Evolutionary conservation across 2,797 vertebrate genomes (phyloP).

Genomic region (Melanotaenia trifasciata): DNA sequence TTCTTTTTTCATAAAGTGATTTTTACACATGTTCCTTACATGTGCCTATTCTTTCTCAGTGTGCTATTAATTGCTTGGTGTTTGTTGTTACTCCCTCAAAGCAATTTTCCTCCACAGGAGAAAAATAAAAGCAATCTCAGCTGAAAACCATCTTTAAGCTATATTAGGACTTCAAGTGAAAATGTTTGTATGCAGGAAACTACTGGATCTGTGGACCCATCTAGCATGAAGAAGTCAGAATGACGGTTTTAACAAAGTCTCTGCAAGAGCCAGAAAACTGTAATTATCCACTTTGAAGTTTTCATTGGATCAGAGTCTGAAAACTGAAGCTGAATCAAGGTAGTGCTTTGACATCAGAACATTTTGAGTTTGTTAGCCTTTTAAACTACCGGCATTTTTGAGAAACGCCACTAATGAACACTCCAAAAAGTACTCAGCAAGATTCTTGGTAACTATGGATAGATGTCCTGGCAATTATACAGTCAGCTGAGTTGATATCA

Average conservation of each 20-base stretch:
- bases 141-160: neutral
- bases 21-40: neutral
- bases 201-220: slow-evolving; percentile 34
- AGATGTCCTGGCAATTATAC: neutral
- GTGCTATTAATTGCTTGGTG: neutral
- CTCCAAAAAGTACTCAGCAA: neutral
- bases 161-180: slow-evolving; percentile 1
- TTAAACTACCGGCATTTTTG: neutral
- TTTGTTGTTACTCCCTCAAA: neutral
- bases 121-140: slow-evolving; percentile 1
- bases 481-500: neutral
- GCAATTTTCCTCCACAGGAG: neutral
- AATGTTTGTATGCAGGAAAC: slow-evolving; percentile 39
- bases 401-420: neutral
- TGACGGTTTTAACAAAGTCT: slow-evolving; percentile 40
- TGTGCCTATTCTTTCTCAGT: neutral
- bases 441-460: neutral
- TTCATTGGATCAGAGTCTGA: slow-evolving; percentile 31
- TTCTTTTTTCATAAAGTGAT: neutral
- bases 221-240: slow-evolving; percentile 32
- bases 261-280: slow-evolving; percentile 28
- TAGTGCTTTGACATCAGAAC: neutral
- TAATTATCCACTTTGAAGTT: slow-evolving; percentile 46
- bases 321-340: slow-evolving; percentile 23
- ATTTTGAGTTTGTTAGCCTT: slow-evolving; percentile 2